Base-by-base conservation (phyloP, 92 coral and sea anemone species). In the Palythoa grandiflora region DNA sequence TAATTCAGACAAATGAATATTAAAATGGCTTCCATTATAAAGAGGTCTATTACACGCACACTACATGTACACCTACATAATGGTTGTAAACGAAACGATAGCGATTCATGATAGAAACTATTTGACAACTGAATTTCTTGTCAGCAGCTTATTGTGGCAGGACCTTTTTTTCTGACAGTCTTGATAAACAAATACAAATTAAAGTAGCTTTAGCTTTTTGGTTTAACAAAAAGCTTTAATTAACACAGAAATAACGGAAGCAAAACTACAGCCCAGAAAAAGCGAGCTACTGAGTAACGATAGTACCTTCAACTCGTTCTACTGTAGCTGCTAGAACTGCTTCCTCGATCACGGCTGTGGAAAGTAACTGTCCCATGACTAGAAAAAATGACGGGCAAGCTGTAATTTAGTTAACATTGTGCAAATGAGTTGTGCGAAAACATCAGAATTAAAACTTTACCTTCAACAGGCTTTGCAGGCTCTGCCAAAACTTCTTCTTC, bases 401-500 rank as follows among this genome's bases (percentile, higher is more conserved):
- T 53, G 28, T 35, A 17, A 50, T 50, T 78, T 78, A 53, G 68
- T 78, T 48, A 75, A 19, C 5, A 50, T 10, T 44, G 50, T 9
- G 75, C 14, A 35, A 70, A 35, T 8, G 15, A 28, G 38, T 20
- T 17, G 38, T 48, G 48, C 68, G 19, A 53, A 16, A 55, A 52
- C 39, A 78, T 57, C 15, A 19, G 63, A 76, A 19, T 28, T 84
- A 60, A 7, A 83, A 47, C 11, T 81, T 20, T 80, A 80, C 95
- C 96, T 94, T 89, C 96, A 20, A 90, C 90, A 9, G 92, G 92
- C 71, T 80, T 54, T 21, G 87, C 52, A 38, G 92, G 93, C 13
- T 84, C 88, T 2, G 86, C 83, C 11, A 86, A 17, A 28, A 80
- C 89, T 20, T 83, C 93, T 40, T 89, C 91, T 9, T 88, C 70